Base-by-base conservation (phyloP, 2,113 vertebrate species). In the Thunnus thynnus region DNA sequence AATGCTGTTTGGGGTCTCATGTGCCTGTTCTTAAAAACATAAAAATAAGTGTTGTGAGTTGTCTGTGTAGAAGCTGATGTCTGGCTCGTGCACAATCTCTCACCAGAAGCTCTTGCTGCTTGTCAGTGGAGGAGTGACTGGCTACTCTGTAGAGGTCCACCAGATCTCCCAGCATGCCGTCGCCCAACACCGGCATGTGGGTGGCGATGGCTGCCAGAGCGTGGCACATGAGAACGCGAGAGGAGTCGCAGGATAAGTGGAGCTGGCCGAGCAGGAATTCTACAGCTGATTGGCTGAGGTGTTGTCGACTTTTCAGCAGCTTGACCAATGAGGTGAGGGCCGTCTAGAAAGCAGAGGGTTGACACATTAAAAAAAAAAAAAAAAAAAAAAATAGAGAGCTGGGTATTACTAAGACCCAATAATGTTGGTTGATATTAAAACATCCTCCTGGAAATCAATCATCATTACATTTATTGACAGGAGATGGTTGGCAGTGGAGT, bases 61-160 rank as follows among this genome's bases (percentile, higher is more conserved):
- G 32, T 41, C 14, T 5, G 2, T 44, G n/a, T 62, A 54, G 36
- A 25, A 65, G 14, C 44, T 58, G 48, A 64, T 0, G 47, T 13
- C 0, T 65, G 70, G 76, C 3, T 58, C 2, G 1, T 51, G 20
- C 41, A 62, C n/a, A 12, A 9, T 20, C 65, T 58, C 95, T 96
- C 89, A 99, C 98, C 96, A 99, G 93, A 78, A 99, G 97, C 72
- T 99, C 97, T 71, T 99, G 98, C 69, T 99, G 97, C 86, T 97
- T 97, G 91, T 97, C 96, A 0, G 97, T 97, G 63, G 96, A 91
- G 6, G 97, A 97, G 30, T 83, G 94, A 66, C 97, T 96, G 51
- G 97, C 97, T 66, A 97, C 95, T 83, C 95, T 95, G 88, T 97
- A 98, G 52, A 99, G 96, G 57, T 98, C 97, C 91, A 99, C 93